These are phyloP conservation scores for Sacculina carcini DNA, from an alignment of 2,888 invertebrate species.

Conservation along the genomic window DNA sequence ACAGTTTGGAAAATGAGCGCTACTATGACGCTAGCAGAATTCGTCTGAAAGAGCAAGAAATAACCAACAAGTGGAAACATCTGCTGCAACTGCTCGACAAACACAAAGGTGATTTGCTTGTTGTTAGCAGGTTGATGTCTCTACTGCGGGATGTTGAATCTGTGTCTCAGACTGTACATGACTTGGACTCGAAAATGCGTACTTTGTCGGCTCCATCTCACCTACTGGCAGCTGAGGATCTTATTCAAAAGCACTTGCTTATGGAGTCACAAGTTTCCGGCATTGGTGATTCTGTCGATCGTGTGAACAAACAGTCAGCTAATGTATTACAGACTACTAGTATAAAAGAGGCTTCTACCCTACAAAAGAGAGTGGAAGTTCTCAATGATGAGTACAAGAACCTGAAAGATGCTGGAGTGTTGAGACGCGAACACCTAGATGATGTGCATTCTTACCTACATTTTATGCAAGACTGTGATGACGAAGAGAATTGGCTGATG, in stretches of 20 bases:
- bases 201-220: conserved; percentile 80
- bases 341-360: conserved; percentile 29
- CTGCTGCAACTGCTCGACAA: conserved; percentile 58
- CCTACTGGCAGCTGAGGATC: conserved; percentile 73
- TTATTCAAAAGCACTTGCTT: conserved; percentile 74
- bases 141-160: conserved; percentile 76
- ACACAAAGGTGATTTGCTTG: conserved; percentile 44
- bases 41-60: conserved; percentile 37
- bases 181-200: conserved; percentile 46
- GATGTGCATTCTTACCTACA: conserved; percentile 81
- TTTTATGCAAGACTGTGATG: conserved; percentile 87
- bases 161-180: conserved; percentile 50
- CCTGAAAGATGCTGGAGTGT: conserved; percentile 39
- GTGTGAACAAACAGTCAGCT: conserved; percentile 38
- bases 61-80: conserved; percentile 61
- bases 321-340: conserved; percentile 28
- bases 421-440: conserved; percentile 55
- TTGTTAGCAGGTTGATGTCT: conserved; percentile 59
- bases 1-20: conserved; percentile 64
- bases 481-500: conserved; percentile 87
- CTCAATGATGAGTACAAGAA: conserved; percentile 50
- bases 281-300: conserved; percentile 53
- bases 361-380: conserved; percentile 43
- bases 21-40: conserved; percentile 73
- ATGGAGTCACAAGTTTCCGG: conserved; percentile 74